Evolutionary conservation across 2,113 vertebrate species (phyloP).

Genomic region (Laticauda laticaudata): DNA sequence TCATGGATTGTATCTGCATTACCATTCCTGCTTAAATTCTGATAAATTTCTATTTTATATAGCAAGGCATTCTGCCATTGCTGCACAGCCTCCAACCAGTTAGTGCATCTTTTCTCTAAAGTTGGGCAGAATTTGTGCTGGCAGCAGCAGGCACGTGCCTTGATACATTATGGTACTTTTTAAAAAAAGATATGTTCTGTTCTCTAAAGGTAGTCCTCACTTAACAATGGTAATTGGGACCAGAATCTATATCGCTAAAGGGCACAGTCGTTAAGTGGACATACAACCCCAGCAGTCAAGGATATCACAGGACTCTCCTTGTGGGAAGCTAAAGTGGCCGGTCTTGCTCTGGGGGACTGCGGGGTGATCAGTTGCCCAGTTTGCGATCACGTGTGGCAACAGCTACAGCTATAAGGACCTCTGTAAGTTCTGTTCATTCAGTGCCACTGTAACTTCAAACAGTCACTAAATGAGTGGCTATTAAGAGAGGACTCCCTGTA

Average conservation of each 20-base stretch:
- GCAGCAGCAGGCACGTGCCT: background rate
- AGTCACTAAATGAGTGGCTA: background rate
- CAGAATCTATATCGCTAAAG: background rate
- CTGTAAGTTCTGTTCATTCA: background rate
- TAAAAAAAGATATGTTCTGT: background rate
- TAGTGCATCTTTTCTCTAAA: background rate
- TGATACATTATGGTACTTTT: background rate
- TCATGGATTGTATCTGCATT: background rate
- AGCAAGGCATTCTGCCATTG: background rate
- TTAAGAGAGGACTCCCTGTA: background rate
- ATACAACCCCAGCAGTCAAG: background rate
- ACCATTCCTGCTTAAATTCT: background rate
- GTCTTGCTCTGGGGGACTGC: fast-evolving
- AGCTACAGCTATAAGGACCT: background rate
- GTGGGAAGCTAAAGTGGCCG: background rate
- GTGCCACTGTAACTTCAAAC: background rate
- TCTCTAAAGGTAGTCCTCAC: background rate
- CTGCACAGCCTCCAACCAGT: background rate
- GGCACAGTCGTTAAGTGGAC: background rate
- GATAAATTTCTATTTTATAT: background rate
- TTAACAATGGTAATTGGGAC: background rate
- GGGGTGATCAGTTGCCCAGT: background rate
- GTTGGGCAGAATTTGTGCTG: background rate
- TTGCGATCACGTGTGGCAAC: background rate
- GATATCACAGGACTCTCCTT: background rate